Evolutionary conservation across 2,797 vertebrate genomes (phyloP), one percentile per base, ranked within the genome.

Genomic region (Zalophus californianus): DNA sequence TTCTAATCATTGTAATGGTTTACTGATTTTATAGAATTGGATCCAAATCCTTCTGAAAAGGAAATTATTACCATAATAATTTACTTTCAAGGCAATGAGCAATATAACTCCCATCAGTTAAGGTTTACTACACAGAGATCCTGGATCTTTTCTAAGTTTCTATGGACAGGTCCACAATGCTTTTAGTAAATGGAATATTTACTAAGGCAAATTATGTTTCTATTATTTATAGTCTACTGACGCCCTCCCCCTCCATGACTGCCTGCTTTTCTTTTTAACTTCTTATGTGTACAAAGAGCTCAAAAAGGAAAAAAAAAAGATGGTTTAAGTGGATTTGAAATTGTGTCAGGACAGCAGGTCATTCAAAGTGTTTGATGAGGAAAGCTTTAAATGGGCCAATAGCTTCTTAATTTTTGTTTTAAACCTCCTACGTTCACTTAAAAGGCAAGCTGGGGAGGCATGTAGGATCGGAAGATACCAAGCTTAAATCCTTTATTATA

Each of bases 331-430:
- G n/a, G 21, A 82, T 91, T 91, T 50, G 64, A 73, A 77, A 87
- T 91, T 73, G 54, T 60, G 77, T 68, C 0, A 68, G 90, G 84
- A 62, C 15, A 87, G 52, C 16, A 70, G 29, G 92, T 95, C 52
- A 93, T 41, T 80, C 82, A 58, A 94, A 87, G 44, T 58, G 3
- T 79, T 82, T 62, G 16, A 52, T 70, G 58, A 89, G 48, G 18
- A 68, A 68, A 68, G n/a, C 66, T 35, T 68, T 68, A 83, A 95
- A 88, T 29, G 86, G 56, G 3, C 29, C 50, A 77, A 4, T 92
- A 78, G 85, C 50, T 79, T 87, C 79, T 90, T 90, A 82, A 94
- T 96, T 20, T 90, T 96, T 90, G 85, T 84, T 92, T 95, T 60
- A 85, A 88, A 93, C 23, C 72, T 96, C 85, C 18, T 72, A 82